Evolutionary conservation across 2,113 vertebrate species (phyloP).

Genomic region (Ictalurus furcatus): DNA sequence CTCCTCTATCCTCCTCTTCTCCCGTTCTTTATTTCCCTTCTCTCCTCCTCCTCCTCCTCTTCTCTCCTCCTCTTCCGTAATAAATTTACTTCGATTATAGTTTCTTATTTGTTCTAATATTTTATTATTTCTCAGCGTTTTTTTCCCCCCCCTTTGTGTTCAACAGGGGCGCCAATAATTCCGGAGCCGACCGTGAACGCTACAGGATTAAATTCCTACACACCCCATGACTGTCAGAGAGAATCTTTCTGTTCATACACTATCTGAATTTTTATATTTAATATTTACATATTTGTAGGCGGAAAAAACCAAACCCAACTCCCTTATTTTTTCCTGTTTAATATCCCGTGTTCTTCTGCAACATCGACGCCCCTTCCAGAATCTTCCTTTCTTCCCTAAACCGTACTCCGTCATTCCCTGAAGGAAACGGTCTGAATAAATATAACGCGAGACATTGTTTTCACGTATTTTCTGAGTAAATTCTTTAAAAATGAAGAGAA

Average conservation of each 20-base stretch:
- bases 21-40: rapidly evolving
- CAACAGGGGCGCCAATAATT: not conserved
- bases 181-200: not conserved
- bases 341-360: not conserved
- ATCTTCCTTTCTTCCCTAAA: not conserved
- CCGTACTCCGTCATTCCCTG: not conserved
- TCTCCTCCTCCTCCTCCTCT: too few species aligned
- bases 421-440: not conserved
- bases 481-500: not conserved
- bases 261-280: not conserved
- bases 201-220: not conserved
- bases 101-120: not conserved
- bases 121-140: not conserved
- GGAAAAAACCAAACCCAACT: not conserved
- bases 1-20: not conserved
- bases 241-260: not conserved
- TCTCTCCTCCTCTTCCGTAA: too few species aligned
- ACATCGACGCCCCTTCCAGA: not conserved
- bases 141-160: not conserved
- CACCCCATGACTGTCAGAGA: not conserved
- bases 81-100: not conserved
- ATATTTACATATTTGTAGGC: slow-evolving; percentile 9
- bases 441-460: not conserved
- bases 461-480: not conserved
- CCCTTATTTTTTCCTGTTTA: not conserved